These are phyloP conservation scores for Pinna nobilis DNA, from an alignment of 1,140 invertebrate species.

Conservation along the genomic window DNA sequence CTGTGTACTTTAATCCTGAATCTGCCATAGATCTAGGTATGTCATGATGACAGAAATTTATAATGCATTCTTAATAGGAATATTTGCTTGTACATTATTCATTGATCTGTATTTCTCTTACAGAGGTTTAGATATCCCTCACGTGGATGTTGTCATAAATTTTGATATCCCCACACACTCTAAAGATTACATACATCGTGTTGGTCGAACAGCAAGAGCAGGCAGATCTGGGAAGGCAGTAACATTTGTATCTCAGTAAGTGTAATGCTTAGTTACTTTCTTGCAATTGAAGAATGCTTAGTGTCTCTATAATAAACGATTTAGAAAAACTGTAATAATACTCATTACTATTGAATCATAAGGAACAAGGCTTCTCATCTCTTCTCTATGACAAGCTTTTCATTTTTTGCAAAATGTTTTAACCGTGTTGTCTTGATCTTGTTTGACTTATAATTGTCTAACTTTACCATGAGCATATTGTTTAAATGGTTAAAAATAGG, in stretches of 20 bases:
- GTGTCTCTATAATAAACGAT: not conserved
- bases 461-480: too few relatives aligned
- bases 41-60: too few relatives aligned
- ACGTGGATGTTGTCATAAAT: slow-evolving; percentile 98
- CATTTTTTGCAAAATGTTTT: too few relatives aligned
- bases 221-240: slow-evolving; percentile 85
- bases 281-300: not conserved
- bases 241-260: slow-evolving; percentile 82
- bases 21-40: too few relatives aligned
- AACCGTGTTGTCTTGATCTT: too few relatives aligned
- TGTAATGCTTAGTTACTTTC: not conserved
- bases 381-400: too few relatives aligned
- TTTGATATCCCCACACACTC: slow-evolving; percentile 97
- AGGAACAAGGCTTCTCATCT: too few relatives aligned
- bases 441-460: too few relatives aligned
- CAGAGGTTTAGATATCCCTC: slow-evolving; percentile 97
- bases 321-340: not conserved
- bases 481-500: too few relatives aligned
- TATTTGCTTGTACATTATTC: not conserved
- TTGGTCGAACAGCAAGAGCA: slow-evolving; percentile 96
- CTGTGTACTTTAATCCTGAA: not conserved
- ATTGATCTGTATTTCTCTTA: slow-evolving; percentile 47
- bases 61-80: not conserved
- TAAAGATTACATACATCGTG: slow-evolving; percentile 97
- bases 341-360: too few relatives aligned